Evolutionary conservation across 1,140 invertebrate genomes (phyloP), one percentile per base, ranked within the genome.

Genomic region (Dendrolimus kikuchii): DNA sequence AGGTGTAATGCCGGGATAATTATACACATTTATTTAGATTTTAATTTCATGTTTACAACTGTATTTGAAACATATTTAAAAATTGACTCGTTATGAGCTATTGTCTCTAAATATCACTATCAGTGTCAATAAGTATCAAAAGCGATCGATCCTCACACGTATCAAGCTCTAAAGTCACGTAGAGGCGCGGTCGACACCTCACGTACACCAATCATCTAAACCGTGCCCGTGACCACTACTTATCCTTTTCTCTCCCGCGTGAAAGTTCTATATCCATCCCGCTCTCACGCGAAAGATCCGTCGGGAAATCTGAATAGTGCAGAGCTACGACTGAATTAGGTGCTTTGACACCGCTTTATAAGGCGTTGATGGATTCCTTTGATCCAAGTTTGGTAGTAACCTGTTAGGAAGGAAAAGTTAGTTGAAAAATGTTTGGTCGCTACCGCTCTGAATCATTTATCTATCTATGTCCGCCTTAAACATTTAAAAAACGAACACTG

Each of bases 201-300:
- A 85, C 81, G 81, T 85, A 79, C 74, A 80, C 74, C 81, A 85
- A 85, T 85, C 81, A 82, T 85, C 77, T 77, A 68, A 80, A 78
- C 70, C 71, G 74, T 64, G 64, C 64, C 78, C 77, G 78, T 83
- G 77, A 80, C 80, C 75, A 71, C 69, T 73, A 64, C 42, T 6
- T 66, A 46, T 77, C 78, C 60, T 68, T 60, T 53, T 81, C 66
- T 40, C 61, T 45, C 72, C 0, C 23, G 61, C 9, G 38, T 10
- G 5, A 36, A 46, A 40, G 40, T 5, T 40, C 42, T 70, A 67
- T 57, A 40, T 48, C 53, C 50, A 36, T 74, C 72, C 60, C 66
- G 10, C 2, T 82, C 66, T 1, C 39, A 62, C 49, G 42, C 55
- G 51, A 60, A 62, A 60, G 59, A 74, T 82, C 81, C 80, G 71